These are phyloP conservation scores for Stenurella melanura DNA, from an alignment of 2,888 invertebrate genomes.

Conservation along the genomic window DNA sequence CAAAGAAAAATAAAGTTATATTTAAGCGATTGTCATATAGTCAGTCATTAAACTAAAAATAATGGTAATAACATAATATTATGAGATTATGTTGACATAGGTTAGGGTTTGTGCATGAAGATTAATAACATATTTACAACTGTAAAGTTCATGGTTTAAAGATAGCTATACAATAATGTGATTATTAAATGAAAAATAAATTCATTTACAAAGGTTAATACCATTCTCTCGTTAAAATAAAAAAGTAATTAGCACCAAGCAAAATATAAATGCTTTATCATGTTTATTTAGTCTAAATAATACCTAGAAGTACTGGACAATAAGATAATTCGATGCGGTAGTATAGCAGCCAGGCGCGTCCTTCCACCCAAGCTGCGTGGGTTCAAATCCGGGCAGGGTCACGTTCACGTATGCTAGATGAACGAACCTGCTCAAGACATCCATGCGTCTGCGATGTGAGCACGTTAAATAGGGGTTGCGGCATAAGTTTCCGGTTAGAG, in stretches of 20 bases:
- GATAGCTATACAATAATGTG: constrained; percentile 54
- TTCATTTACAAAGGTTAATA: constrained; percentile 57
- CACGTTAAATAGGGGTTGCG: too few relatives aligned
- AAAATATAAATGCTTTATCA: constrained; percentile 4
- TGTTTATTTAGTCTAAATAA: background rate
- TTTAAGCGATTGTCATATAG: constrained; percentile 22
- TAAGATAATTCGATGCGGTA: background rate
- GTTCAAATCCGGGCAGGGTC: too few relatives aligned
- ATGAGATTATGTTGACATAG: constrained; percentile 61
- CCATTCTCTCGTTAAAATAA: constrained; percentile 40
- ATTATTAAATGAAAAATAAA: constrained; percentile 56
- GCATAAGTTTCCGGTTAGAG: too few relatives aligned
- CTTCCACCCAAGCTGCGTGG: too few relatives aligned
- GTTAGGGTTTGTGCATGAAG: constrained; percentile 61
- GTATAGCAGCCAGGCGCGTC: too few relatives aligned
- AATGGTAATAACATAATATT: constrained; percentile 36
- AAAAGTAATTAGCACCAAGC: background rate
- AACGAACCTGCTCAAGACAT: too few relatives aligned
- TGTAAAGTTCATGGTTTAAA: constrained; percentile 62
- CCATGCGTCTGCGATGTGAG: too few relatives aligned
- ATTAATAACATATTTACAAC: constrained; percentile 59
- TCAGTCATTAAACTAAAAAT: constrained; percentile 36
- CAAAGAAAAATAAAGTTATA: constrained; percentile 34
- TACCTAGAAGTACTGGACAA: background rate
- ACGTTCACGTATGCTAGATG: too few relatives aligned